Evolutionary conservation across 2,113 vertebrate species (phyloP).

Genomic region (Zootoca vivipara): DNA sequence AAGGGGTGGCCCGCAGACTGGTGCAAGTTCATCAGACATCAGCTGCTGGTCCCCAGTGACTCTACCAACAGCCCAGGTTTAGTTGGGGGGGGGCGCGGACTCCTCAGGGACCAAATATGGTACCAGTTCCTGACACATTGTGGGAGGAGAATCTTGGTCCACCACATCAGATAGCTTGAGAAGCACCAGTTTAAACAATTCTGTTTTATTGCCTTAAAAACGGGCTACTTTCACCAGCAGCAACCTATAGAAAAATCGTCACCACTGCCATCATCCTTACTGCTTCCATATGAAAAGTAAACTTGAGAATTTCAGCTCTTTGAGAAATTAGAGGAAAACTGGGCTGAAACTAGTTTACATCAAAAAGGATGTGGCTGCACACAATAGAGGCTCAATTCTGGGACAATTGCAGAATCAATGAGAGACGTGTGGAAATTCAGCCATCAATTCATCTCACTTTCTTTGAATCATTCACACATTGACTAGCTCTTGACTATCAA

Average conservation of each 20-base stretch:
- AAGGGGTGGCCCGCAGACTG: too few relatives aligned
- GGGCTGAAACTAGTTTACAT: not conserved
- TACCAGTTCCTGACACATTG: too few relatives aligned
- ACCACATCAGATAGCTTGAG: too few relatives aligned
- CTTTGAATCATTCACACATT: not conserved
- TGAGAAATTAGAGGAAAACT: slow-evolving; percentile 30
- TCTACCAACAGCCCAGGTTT: too few relatives aligned
- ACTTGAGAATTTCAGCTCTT: slow-evolving; percentile 25
- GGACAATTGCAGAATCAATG: slow-evolving; percentile 36
- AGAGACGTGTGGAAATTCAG: slow-evolving; percentile 26
- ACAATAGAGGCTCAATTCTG: slow-evolving; percentile 40
- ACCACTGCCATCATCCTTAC: not conserved
- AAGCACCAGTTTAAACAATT: not conserved
- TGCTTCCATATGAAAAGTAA: slow-evolving; percentile 12
- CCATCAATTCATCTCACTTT: slow-evolving; percentile 14
- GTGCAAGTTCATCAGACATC: too few relatives aligned
- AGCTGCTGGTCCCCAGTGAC: too few relatives aligned
- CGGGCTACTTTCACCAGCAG: not conserved
- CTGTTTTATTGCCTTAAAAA: not conserved
- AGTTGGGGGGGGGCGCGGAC: too few relatives aligned
- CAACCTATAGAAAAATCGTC: not conserved
- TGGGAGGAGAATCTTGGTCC: too few relatives aligned
- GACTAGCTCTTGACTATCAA: not conserved
- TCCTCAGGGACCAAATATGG: too few relatives aligned
- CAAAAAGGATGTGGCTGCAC: slow-evolving; percentile 34